phyloP scores from a whole-genome alignment of 2,797 vertebrate species.

The Esox masquinongy region DNA sequence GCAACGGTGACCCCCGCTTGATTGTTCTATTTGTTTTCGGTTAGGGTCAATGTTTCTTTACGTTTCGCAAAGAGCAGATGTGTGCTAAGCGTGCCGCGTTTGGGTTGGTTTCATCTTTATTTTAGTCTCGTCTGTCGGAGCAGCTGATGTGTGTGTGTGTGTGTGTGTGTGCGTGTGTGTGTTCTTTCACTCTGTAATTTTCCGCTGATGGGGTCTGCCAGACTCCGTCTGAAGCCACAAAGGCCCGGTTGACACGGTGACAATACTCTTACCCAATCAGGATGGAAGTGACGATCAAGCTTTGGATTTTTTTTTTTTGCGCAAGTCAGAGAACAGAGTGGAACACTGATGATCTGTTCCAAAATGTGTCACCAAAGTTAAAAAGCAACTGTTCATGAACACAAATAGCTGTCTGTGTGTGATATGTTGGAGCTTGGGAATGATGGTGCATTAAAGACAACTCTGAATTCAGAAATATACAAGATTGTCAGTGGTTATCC shows the following conservation, averaged over 20 bases:
- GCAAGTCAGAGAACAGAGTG: conserved; percentile 43
- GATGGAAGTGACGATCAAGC: conserved; percentile 47
- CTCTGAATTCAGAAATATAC: too few species aligned
- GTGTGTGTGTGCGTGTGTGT: conserved; percentile 38
- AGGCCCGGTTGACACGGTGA: conserved; percentile 72
- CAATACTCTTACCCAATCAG: conserved; percentile 73
- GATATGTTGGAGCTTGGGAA: background rate
- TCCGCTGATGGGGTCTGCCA: conserved; percentile 72
- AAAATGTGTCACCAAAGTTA: background rate
- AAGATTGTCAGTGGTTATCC: too few species aligned
- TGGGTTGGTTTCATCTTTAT: conserved; percentile 63
- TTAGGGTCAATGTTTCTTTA: conserved; percentile 57
- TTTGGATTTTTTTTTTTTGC: conserved; percentile 37
- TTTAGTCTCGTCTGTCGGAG: conserved; percentile 51
- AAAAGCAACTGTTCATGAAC: background rate
- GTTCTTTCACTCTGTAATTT: conserved; percentile 71
- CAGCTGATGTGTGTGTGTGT: background rate
- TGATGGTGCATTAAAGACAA: too few species aligned
- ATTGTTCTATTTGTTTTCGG: conserved; percentile 50
- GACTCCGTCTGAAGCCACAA: conserved; percentile 64
- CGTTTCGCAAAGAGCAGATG: conserved; percentile 10
- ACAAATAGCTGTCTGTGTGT: background rate
- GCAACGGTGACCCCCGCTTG: conserved; percentile 54
- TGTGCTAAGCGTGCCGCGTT: conserved; percentile 52
- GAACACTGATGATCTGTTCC: background rate